A percentile compares a stretch with the other conserved stretches of the same genome.
These are phyloP conservation scores for Holocentrus rufus DNA, from an alignment of 2,797 vertebrate genomes.

Conservation along the genomic window DNA sequence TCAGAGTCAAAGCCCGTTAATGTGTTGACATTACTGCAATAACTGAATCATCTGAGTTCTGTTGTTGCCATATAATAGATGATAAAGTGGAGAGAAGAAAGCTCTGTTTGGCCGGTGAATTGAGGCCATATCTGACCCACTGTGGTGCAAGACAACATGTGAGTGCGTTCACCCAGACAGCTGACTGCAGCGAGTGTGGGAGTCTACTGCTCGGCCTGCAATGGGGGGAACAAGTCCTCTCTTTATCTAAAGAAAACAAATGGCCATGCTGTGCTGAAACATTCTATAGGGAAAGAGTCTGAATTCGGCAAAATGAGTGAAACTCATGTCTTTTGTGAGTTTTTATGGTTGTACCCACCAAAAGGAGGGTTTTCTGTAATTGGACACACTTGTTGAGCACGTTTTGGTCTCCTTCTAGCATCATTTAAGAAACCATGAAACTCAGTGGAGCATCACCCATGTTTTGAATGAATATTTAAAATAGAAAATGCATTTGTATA, in stretches of 20 bases:
- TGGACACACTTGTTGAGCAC: background rate
- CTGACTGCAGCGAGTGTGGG: constrained; percentile 59
- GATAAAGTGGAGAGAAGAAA: constrained; percentile 49
- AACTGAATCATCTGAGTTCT: constrained; percentile 33
- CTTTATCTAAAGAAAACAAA: constrained; percentile 71
- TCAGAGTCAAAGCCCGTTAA: background rate
- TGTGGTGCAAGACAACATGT: constrained; percentile 50
- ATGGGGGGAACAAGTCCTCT: constrained; percentile 57
- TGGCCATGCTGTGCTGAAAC: constrained; percentile 50
- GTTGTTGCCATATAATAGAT: constrained; percentile 31
- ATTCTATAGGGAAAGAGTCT: constrained; percentile 22
- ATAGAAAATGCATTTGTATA: constrained; percentile 28
- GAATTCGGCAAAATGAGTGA: constrained; percentile 45
- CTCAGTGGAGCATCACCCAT: constrained; percentile 5
- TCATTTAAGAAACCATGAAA: constrained; percentile 3
- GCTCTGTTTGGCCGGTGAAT: constrained; percentile 55
- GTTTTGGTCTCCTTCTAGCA: constrained; percentile 3
- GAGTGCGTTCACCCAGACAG: constrained; percentile 53
- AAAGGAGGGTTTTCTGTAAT: background rate
- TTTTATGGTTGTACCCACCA: constrained; percentile 20
- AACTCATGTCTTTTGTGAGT: constrained; percentile 42
- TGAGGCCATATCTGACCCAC: constrained; percentile 56
- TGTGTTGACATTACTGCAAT: constrained; percentile 16
- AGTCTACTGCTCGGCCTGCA: constrained; percentile 42
- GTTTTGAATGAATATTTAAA: constrained; percentile 30